A percentile compares a stretch with the other conserved stretches of the same genome.
phyloP scores from a whole-genome alignment of 2,113 vertebrate species.

The Australoheros scitulus region DNA sequence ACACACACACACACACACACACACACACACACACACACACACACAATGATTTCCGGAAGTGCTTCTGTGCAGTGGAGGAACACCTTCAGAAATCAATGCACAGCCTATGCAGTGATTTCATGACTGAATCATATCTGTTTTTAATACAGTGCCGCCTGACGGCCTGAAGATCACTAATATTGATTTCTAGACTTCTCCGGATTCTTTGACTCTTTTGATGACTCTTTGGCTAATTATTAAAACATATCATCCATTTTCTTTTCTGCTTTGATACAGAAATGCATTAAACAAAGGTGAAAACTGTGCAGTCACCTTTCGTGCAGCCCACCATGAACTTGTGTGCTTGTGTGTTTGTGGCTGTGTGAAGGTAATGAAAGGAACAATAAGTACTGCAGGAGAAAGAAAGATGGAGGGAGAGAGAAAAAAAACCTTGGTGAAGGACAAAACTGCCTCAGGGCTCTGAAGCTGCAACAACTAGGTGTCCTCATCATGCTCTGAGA shows the following conservation, averaged over 20 bases:
- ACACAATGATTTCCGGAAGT: too few relatives aligned
- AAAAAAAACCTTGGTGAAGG: constrained; percentile 50
- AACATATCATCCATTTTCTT: not conserved
- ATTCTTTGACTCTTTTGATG: not conserved
- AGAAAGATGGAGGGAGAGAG: not conserved
- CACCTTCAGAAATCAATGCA: too few relatives aligned
- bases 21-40: too few relatives aligned
- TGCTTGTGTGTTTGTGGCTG: constrained; percentile 3
- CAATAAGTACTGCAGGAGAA: not conserved
- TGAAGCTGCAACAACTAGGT: not conserved
- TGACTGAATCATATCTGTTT: too few relatives aligned
- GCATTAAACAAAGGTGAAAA: constrained; percentile 43
- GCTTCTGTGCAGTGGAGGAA: too few relatives aligned
- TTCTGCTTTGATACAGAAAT: not conserved
- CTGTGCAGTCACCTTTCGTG: constrained; percentile 51
- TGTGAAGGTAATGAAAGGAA: not conserved
- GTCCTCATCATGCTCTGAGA: constrained; percentile 14
- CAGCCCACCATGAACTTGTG: not conserved
- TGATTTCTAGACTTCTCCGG: not conserved
- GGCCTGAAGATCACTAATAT: not conserved
- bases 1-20: too few relatives aligned
- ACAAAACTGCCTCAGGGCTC: constrained; percentile 66
- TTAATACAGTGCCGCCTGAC: too few relatives aligned
- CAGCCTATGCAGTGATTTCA: not conserved
- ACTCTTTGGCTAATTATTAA: not conserved